A percentile compares a stretch with the other conserved stretches of the same genome.
Evolutionary conservation across 2,888 invertebrate genomes (phyloP).

Genomic region (Patella depressa): DNA sequence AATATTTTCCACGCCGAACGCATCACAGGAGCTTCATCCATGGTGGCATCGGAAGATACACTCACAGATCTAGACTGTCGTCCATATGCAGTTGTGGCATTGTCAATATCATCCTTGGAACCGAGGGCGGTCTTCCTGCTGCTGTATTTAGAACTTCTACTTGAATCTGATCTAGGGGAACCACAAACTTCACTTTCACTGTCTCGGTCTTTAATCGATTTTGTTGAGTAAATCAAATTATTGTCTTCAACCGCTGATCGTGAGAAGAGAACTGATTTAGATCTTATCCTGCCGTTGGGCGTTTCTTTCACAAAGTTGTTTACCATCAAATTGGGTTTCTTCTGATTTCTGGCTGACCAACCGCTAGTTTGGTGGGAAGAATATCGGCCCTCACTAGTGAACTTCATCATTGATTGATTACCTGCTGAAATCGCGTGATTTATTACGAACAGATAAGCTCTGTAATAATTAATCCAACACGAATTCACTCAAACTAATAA

Average conservation of each 20-base stretch:
- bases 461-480: neutral
- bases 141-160: neutral
- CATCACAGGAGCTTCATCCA: neutral
- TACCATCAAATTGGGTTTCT: neutral
- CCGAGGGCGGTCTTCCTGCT: no score
- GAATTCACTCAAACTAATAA: neutral
- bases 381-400: neutral
- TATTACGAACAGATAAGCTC: no score
- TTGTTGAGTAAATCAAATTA: neutral
- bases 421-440: no score
- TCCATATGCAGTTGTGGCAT: neutral
- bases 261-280: neutral
- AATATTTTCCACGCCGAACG: slow-evolving; percentile 44
- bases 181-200: neutral
- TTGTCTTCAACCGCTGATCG: neutral
- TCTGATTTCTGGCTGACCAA: neutral
- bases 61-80: neutral
- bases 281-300: neutral
- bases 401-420: slow-evolving; percentile 2
- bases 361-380: neutral
- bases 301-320: neutral
- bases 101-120: neutral
- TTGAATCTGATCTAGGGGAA: neutral
- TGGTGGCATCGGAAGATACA: neutral
- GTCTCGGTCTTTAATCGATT: neutral